Conservation (phyloP, 2,113 vertebrate genomes). For the Tachysurus vachellii region DNA sequence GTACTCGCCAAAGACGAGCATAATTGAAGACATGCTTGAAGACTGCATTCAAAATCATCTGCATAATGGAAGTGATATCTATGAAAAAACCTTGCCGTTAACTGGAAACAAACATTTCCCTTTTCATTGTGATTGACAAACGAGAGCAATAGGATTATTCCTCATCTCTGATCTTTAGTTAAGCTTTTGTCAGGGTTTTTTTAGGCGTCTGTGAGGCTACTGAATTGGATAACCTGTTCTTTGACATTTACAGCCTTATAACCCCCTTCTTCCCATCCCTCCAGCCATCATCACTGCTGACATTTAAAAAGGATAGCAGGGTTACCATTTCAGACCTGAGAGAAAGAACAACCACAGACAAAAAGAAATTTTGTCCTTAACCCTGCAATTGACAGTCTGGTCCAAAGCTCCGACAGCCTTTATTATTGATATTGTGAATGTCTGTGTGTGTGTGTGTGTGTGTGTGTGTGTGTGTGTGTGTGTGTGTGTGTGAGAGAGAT, state of each 20-base stretch:
- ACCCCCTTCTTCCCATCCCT: slow-evolving; percentile 26
- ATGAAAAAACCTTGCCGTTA: slow-evolving; percentile 35
- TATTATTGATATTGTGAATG: slow-evolving; percentile 39
- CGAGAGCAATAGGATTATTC: slow-evolving; percentile 51
- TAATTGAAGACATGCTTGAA: slow-evolving; percentile 21
- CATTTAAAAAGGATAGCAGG: slow-evolving; percentile 59
- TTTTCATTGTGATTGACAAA: slow-evolving; percentile 55
- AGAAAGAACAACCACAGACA: slow-evolving; percentile 52
- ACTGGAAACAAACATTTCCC: slow-evolving; percentile 44
- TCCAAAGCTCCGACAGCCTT: slow-evolving; percentile 45
- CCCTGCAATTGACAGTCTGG: slow-evolving; percentile 44
- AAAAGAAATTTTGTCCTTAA: slow-evolving; percentile 54
- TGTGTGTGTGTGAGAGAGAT: slow-evolving; percentile 15
- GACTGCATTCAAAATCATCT: slow-evolving; percentile 27
- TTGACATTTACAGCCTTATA: slow-evolving; percentile 58
- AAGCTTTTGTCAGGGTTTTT: slow-evolving; percentile 59
- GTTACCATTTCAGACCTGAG: slow-evolving; percentile 50
- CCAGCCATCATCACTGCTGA: slow-evolving; percentile 54
- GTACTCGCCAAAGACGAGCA: slow-evolving; percentile 8
- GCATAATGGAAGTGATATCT: slow-evolving; percentile 41
- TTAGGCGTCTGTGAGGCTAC: slow-evolving; percentile 40
- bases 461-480: slow-evolving; percentile 38
- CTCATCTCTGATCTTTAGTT: slow-evolving; percentile 55
- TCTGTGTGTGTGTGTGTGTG: slow-evolving; percentile 32
- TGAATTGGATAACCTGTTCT: slow-evolving; percentile 53